Evolutionary conservation across 2,888 invertebrate genomes (phyloP).

Genomic region (Limenitis camilla): DNA sequence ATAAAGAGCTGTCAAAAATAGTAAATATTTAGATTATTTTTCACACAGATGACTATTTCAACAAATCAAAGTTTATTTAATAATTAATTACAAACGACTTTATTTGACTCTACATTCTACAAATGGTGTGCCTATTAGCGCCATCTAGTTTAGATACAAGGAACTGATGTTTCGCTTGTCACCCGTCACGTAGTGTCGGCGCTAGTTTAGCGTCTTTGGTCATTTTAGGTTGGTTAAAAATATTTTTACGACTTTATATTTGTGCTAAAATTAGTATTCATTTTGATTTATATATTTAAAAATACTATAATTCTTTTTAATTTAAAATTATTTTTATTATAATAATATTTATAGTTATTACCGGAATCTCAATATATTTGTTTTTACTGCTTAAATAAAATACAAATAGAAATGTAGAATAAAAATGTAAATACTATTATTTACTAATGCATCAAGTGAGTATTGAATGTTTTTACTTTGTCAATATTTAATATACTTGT

Average conservation of each 20-base stretch:
- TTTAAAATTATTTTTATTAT: too few species aligned
- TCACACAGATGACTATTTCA: too few species aligned
- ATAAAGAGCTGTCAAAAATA: neutral
- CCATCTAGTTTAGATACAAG: constrained; percentile 36
- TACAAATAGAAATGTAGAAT: too few species aligned
- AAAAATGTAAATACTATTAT: neutral
- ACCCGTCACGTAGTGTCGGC: constrained; percentile 35
- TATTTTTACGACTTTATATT: too few species aligned
- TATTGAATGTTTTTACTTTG: neutral
- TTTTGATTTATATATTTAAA: too few species aligned
- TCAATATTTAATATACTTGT: constrained; percentile 21
- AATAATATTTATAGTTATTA: too few species aligned
- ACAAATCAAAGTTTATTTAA: too few species aligned
- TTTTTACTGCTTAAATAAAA: too few species aligned
- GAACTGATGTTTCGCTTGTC: constrained; percentile 34
- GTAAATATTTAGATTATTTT: neutral
- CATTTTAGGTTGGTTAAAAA: neutral
- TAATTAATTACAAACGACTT: neutral
- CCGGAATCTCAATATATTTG: too few species aligned
- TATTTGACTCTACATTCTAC: neutral
- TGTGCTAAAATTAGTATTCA: too few species aligned
- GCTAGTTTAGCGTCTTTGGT: neutral
- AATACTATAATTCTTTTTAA: too few species aligned
- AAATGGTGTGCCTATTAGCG: constrained; percentile 20
- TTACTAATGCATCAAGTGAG: neutral